Base-by-base conservation (phyloP, 2,113 vertebrate genomes). In the Poeciliopsis turrubarensis region DNA sequence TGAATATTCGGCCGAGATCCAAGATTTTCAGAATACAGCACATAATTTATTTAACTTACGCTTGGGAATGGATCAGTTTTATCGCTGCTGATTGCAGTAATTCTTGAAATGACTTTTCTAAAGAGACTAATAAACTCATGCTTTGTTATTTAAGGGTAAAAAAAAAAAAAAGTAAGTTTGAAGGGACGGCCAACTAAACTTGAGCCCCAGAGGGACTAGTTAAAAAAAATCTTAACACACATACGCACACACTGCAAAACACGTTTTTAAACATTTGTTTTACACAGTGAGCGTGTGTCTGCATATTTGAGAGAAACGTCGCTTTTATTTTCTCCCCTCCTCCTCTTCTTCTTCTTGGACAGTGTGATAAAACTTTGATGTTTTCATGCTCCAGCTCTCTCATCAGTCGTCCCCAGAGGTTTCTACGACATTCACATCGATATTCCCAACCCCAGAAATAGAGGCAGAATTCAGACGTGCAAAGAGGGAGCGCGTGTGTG, bases 321-420 rank as follows among this genome's bases (percentile, higher is more conserved):
- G 17, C 5, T 14, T 14, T 47, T 26, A 60, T 14, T 47, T 26
- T 62, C 26, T 62, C 62, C 76, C 63, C 60, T 17, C 39, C 39
- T 5, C 22, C 25, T 37, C 34, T 5, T 82, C 66, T 5, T 82
- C 66, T 30, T 61, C 70, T 15, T 68, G 72, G 64, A 71, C 61
- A 69, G 25, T 47, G 77, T 82, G 31, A 87, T 90, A 34, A 90
- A 90, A 85, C 60, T 90, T 89, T 88, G 60, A 89, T 91, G 86
- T 69, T 15, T 88, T 89, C 77, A 84, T 57, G 84, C 85, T 80
- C 65, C 84, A 83, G 75, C 83, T 66, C 2, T 68, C 80, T 79
- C 79, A 80, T 89, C 77, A 84, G 67, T 80, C 54, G n/a, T 86
- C 87, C 81, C 77, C 5, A 12, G 77, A 79, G 87, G 70, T 67